Conservation (phyloP, 2,113 vertebrate species). For the Cryptotis parvus region DNA sequence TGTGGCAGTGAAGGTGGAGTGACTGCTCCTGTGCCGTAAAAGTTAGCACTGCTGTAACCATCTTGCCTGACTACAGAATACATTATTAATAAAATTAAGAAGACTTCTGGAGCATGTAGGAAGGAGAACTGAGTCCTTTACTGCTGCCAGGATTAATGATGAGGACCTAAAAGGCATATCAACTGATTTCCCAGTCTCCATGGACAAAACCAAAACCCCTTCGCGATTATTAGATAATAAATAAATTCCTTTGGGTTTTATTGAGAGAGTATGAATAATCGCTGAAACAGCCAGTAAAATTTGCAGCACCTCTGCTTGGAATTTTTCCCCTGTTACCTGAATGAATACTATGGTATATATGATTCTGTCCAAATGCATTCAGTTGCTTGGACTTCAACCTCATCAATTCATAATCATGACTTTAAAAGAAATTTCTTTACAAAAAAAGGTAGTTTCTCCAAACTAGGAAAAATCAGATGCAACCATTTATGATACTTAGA, state of each 20-base stretch:
- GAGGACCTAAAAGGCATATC: neutral
- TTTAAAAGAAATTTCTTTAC: slow-evolving; percentile 43
- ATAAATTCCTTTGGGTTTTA: neutral
- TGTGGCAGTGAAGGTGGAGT: too few species aligned
- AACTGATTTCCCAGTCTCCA: neutral
- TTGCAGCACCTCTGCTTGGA: slow-evolving; percentile 23
- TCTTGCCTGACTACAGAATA: too few species aligned
- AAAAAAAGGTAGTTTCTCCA: neutral
- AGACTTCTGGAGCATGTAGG: neutral
- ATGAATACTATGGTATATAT: neutral
- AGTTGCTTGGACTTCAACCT: slow-evolving; percentile 13
- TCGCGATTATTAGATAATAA: too few species aligned
- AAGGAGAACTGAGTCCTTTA: neutral
- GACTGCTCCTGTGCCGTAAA: too few species aligned
- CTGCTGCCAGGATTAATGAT: neutral
- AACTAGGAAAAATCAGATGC: slow-evolving; percentile 48
- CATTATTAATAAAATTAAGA: too few species aligned
- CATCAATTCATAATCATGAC: slow-evolving; percentile 40
- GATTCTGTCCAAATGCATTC: neutral
- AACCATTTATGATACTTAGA: slow-evolving; percentile 35
- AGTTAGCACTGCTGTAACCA: neutral
- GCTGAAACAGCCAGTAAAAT: slow-evolving; percentile 61
- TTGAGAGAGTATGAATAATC: slow-evolving; percentile 23
- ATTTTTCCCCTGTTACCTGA: neutral
- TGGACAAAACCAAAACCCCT: neutral